Evolutionary conservation across 2,888 invertebrate genomes (phyloP).

Genomic region (Eupithecia exiguata): DNA sequence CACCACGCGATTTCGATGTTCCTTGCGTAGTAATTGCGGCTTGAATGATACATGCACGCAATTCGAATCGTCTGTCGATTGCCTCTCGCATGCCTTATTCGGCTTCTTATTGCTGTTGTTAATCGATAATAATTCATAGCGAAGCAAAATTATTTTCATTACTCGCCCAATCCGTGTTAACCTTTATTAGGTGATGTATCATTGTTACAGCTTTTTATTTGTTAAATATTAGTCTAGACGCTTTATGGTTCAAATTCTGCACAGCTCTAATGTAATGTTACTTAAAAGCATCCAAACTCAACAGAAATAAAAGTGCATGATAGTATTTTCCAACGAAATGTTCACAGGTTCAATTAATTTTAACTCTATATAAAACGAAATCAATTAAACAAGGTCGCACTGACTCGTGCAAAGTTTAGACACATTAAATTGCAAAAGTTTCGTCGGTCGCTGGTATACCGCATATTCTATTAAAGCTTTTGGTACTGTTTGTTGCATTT

Average conservation of each 20-base stretch:
- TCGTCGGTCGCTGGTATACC: conserved; percentile 37
- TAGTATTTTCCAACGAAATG: conserved; percentile 3
- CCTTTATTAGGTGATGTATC: conserved; percentile 36
- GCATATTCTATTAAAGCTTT: conserved; percentile 46
- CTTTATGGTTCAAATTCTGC: not conserved
- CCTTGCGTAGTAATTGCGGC: conserved; percentile 73
- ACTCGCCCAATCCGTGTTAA: conserved; percentile 36
- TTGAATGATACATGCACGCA: conserved; percentile 79
- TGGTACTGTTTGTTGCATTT: conserved; percentile 41
- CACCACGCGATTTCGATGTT: conserved; percentile 79
- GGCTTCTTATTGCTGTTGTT: conserved; percentile 62
- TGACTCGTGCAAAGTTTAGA: conserved; percentile 36
- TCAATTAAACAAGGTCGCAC: conserved; percentile 38
- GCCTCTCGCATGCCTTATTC: conserved; percentile 55
- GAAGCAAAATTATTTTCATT: conserved; percentile 42
- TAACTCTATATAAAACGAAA: conserved; percentile 31
- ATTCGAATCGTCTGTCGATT: conserved; percentile 64
- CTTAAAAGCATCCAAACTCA: not conserved
- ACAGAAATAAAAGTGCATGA: not conserved
- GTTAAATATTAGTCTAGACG: not conserved
- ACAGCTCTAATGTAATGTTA: not conserved
- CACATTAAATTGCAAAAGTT: conserved; percentile 46
- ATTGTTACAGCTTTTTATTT: conserved; percentile 23
- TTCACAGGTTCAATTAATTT: conserved; percentile 24
- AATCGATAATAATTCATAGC: conserved; percentile 54